Base-by-base conservation (phyloP, 2,888 invertebrate species). In the Dorcus hopei region DNA sequence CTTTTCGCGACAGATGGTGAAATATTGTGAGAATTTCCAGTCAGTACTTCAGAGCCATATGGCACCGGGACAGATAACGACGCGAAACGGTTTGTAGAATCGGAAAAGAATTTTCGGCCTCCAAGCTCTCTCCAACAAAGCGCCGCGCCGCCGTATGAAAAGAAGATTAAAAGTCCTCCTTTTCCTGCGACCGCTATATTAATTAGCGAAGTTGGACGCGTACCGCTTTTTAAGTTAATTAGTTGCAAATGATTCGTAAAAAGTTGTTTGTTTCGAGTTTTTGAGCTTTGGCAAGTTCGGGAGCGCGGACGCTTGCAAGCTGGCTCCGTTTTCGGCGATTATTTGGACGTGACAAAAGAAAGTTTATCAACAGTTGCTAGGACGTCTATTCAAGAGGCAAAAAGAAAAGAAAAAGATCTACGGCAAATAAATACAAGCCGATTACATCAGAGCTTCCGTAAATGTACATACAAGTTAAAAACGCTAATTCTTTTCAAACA, bases 21-120 rank as follows among this genome's bases (percentile, higher is more conserved):
- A 73, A 73, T 71, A 73, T 72, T 74, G 75, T 76, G 77, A 76
- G 77, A 77, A 77, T 72, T 73, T 71, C 68, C 68, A 66, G 71
- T 69, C 72, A 73, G 72, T 73, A 71, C 69, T 70, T 64, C 59
- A 66, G 61, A 61, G 72, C 75, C 76, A 76, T 76, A 76, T 76
- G 76, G 74, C 75, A 73, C 68, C 52, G 52, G 48, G 59, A 59
- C 61, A 54, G 54, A 54, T 54, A 54, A 54, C 54, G 39, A 54
- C 38, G 47, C 38, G 19, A 16, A 38, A 33, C 54, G 38, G 33
- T 38, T 45, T 9, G 42, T 45, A 45, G 38, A 38, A 48, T 16
- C 23, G 45, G 14, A 9, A 19, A 16, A 45, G 45, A 45, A 16
- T 45, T 45, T 45, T 45, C 9, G 16, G 14, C n/a, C 9, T 19